Percentiles rank a stretch among this genome's conserved stretches.
Conservation (phyloP, 2,888 invertebrate genomes). For the Proisotoma minuta region DNA sequence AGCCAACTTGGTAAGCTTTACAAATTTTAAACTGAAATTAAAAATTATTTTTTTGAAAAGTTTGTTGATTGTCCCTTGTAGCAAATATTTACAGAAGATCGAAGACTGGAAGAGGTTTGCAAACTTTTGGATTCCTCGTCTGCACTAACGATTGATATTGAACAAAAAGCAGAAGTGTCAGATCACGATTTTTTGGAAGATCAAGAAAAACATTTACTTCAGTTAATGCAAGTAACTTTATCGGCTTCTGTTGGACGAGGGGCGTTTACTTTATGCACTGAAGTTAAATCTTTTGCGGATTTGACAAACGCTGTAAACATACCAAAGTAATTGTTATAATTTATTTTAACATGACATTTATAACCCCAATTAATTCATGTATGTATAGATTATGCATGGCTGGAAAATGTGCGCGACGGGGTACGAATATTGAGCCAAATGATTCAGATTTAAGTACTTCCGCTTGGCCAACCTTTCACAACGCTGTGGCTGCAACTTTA, state of each 20-base stretch:
- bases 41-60: neutral
- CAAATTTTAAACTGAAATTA: neutral
- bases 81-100: conserved; percentile 28
- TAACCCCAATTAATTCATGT: neutral
- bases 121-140: conserved; percentile 43
- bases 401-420: conserved; percentile 44
- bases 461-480: conserved; percentile 45
- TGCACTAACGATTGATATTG: conserved; percentile 40
- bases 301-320: conserved; percentile 41
- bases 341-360: neutral
- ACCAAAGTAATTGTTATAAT: conserved; percentile 32
- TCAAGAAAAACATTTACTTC: conserved; percentile 45
- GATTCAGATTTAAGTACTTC: conserved; percentile 40
- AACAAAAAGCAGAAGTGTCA: conserved; percentile 46
- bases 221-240: conserved; percentile 44
- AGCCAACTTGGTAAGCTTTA: conserved; percentile 33
- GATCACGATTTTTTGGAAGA: conserved; percentile 47
- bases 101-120: conserved; percentile 46
- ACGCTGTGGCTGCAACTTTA: conserved; percentile 42
- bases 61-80: neutral
- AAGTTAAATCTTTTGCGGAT: conserved; percentile 43
- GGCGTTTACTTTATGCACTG: conserved; percentile 45
- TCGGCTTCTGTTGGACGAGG: conserved; percentile 45
- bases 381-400: conserved; percentile 36
- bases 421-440: conserved; percentile 42